A percentile compares a stretch with the other conserved stretches of the same genome.
Conservation (phyloP, 2,797 vertebrate species). For the Chromobotia macracanthus region DNA sequence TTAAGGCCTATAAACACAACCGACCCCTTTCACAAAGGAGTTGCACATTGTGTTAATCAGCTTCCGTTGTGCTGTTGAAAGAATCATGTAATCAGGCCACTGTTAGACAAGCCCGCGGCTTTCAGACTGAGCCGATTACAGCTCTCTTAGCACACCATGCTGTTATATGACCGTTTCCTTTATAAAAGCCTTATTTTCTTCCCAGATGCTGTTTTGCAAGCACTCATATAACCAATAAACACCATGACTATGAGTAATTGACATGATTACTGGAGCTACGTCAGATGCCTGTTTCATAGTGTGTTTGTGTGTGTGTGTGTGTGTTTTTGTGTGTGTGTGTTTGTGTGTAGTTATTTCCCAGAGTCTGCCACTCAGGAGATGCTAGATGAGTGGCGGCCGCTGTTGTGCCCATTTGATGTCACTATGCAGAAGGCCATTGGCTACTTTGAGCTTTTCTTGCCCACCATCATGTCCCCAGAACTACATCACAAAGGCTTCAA, state of each 20-base stretch:
- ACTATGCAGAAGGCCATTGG: slow-evolving; percentile 96
- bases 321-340: slow-evolving; percentile 38
- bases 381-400: slow-evolving; percentile 95
- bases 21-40: slow-evolving; percentile 27
- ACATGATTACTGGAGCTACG: neutral
- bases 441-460: slow-evolving; percentile 96
- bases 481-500: slow-evolving; percentile 91
- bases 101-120: slow-evolving; percentile 32
- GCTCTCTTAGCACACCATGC: slow-evolving; percentile 29
- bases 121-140: slow-evolving; percentile 54
- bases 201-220: neutral
- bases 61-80: slow-evolving; percentile 47
- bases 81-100: slow-evolving; percentile 49
- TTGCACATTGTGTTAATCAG: slow-evolving; percentile 46
- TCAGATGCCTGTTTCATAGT: neutral
- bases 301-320: neutral
- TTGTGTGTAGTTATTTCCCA: slow-evolving; percentile 87
- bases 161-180: slow-evolving; percentile 19
- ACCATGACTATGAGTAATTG: neutral
- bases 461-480: slow-evolving; percentile 90
- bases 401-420: slow-evolving; percentile 95
- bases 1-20: slow-evolving; percentile 26
- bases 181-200: slow-evolving; percentile 13
- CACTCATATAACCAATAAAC: neutral
- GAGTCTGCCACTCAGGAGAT: slow-evolving; percentile 89